These are phyloP conservation scores for Mormyrus lacerda DNA, from an alignment of 2,113 vertebrate genomes.

Conservation along the genomic window DNA sequence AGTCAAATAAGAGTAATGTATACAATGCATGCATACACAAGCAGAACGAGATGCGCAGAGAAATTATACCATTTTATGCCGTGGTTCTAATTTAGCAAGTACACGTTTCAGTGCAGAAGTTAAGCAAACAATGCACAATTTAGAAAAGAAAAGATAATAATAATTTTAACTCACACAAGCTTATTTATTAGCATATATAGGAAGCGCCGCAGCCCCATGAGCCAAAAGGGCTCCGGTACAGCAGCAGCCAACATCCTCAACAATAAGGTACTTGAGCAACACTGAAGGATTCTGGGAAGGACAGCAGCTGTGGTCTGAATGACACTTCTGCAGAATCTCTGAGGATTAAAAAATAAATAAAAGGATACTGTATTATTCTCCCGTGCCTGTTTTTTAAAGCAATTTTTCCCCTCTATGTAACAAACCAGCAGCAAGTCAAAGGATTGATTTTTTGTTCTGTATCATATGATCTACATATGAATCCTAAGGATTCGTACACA, in stretches of 20 bases:
- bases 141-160: not conserved
- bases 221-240: not conserved
- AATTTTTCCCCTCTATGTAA: not conserved
- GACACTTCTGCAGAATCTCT: not conserved
- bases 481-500: not conserved
- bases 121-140: slow-evolving; percentile 2
- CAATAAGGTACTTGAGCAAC: not conserved
- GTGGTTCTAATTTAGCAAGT: not conserved
- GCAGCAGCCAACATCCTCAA: not conserved
- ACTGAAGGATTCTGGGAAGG: not conserved
- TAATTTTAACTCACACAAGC: not conserved
- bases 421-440: not conserved
- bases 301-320: not conserved
- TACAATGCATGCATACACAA: not conserved
- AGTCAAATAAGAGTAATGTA: not conserved
- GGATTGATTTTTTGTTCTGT: not conserved
- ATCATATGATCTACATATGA: not conserved
- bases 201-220: not conserved
- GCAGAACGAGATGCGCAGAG: not conserved
- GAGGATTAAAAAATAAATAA: not conserved
- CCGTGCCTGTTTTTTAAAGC: not conserved
- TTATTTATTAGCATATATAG: not conserved
- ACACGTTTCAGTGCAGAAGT: not conserved
- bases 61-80: not conserved
- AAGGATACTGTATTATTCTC: not conserved